These are phyloP conservation scores for Scaptomyza montana DNA, from an alignment of 1,140 invertebrate species.

Conservation along the genomic window DNA sequence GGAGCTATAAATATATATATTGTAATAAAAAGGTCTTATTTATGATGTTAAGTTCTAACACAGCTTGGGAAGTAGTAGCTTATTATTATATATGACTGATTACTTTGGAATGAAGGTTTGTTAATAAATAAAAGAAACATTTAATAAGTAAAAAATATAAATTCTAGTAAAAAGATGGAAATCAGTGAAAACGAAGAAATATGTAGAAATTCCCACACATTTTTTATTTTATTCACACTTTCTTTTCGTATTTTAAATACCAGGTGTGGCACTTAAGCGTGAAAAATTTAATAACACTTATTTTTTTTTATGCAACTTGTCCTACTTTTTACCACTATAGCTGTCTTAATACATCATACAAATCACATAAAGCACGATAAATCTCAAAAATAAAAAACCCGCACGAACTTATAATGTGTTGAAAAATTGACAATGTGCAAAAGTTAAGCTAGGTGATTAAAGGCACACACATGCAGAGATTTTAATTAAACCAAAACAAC, in stretches of 20 bases:
- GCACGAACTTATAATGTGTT: slow-evolving; percentile 58
- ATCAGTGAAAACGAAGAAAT: too few relatives aligned
- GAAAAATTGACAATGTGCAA: slow-evolving; percentile 54
- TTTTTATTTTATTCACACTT: neutral
- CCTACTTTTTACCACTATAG: neutral
- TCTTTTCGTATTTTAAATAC: neutral
- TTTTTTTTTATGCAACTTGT: neutral
- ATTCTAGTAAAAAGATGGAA: too few relatives aligned
- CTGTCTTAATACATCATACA: slow-evolving; percentile 36
- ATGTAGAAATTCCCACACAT: too few relatives aligned
- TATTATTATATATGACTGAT: too few relatives aligned
- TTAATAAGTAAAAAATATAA: too few relatives aligned
- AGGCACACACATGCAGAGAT: slow-evolving; percentile 45
- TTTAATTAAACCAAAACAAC: slow-evolving; percentile 78
- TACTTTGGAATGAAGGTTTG: too few relatives aligned
- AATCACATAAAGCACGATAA: slow-evolving; percentile 54
- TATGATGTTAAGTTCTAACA: too few relatives aligned
- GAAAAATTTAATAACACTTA: neutral
- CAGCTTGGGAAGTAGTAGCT: too few relatives aligned
- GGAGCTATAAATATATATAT: neutral
- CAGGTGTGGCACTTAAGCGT: too few relatives aligned
- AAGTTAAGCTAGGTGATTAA: slow-evolving; percentile 53
- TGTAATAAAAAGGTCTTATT: too few relatives aligned
- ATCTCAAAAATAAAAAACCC: slow-evolving; percentile 31
- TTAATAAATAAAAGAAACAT: too few relatives aligned